Base-by-base conservation (phyloP, 2,797 vertebrate genomes). In the Podarcis siculus region DNA sequence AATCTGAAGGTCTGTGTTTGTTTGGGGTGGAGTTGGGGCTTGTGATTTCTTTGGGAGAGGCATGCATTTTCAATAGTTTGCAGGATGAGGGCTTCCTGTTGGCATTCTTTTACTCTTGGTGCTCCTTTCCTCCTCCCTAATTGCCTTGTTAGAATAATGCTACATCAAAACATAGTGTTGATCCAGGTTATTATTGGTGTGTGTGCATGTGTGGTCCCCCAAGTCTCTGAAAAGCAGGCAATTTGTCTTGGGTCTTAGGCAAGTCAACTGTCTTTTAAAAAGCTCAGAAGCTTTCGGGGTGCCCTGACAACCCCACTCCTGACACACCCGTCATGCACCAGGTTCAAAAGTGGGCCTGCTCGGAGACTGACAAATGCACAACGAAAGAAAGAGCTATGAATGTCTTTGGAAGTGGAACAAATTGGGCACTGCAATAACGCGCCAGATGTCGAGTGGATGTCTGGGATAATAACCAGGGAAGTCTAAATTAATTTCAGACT, bases 401-500 rank as follows among this genome's bases (percentile, higher is more conserved):
- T 37, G 17, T 66, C 61, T 81, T 81, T 72, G 17, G 39, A 80
- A 73, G 69, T 67, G 32, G 83, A 80, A 84, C 37, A 66, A 64
- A 80, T 83, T 23, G 77, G 58, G n/a, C 12, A 75, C 30, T 30
- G n/a, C 75, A 80, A 80, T 45, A 64, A 79, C n/a, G 49, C 35
- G 27, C 27, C n/a, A 3, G 6, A 80, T 75, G 69, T 72, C 49
- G 73, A 27, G 30, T 73, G 39, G 55, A 35, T 66, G 78, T 64
- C 55, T 89, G 42, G 42, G 49, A 81, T 77, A 77, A 77, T 81
- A 85, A 85, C 67, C 39, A 64, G 76, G 58, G 79, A 81, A 67
- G 42, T 76, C 83, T 76, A 81, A 67, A 86, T 67, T 75, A 85
- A 85, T 85, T 85, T 89, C 88, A 30, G 17, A 17, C 25, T 39